Base-by-base conservation (phyloP, 2,888 invertebrate species). In the Drosophila anomalata region DNA sequence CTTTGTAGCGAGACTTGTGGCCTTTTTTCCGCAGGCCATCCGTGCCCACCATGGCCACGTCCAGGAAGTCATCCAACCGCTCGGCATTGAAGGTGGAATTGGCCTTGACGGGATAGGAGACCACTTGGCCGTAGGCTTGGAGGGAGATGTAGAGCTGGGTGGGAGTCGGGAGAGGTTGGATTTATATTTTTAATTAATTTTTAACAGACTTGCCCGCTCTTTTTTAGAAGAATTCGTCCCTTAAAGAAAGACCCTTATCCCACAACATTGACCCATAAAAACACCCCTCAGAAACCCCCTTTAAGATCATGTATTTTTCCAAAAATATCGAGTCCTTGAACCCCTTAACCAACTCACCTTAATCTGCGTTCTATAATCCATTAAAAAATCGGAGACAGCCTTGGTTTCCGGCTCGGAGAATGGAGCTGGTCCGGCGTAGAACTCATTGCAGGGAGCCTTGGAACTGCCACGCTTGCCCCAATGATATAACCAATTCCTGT, bases 391-490 rank as follows among this genome's bases (percentile, higher is more conserved):
- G 0, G 95, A 94, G 39, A 95, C 93, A 0, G 95, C 94, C 73
- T 93, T 92, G 0, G 95, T 95, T 91, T 97, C 96, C 0, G 95
- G 95, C 84, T 97, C 96, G 6, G 96, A 96, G 89, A 96, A 96
- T 2, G 96, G 94, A 20, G 92, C 90, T 0, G 94, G 93, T 0
- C 97, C 97, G 0, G 95, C 94, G 89, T 94, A 97, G 73, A 94
- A 94, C 55, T 96, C 96, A 20, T 94, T 94, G 86, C 96, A 96
- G 0, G 95, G 94, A 0, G 95, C 94, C 87, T 95, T 94, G 22
- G 95, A 95, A 0, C 95, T 94, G 36, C 95, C 96, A 73, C 93
- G 92, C 78, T 94, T 94, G 50, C 94, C 93, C 95, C 95, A 96
- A 72, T 95, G 94, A 88, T 94, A 94, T 62, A 94, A 94, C 94